Conservation (phyloP, 2,797 vertebrate genomes). For the Macropodus opercularis region DNA sequence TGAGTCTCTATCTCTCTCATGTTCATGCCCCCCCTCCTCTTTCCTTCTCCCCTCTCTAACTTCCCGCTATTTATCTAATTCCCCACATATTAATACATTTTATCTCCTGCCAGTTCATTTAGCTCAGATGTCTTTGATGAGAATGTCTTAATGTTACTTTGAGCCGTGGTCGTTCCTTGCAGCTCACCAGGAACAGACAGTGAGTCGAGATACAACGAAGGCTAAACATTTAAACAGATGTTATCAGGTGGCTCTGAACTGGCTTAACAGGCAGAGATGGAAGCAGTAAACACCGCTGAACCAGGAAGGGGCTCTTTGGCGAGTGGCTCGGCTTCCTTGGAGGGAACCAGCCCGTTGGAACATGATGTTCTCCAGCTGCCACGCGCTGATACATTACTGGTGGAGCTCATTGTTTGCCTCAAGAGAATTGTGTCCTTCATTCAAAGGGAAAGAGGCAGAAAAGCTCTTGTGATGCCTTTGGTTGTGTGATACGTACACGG, state of each 20-base stretch:
- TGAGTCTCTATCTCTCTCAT: conserved; percentile 64
- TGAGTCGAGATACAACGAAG: conserved; percentile 21
- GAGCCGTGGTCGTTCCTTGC: conserved; percentile 43
- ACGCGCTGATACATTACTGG: conserved; percentile 54
- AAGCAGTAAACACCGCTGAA: conserved; percentile 56
- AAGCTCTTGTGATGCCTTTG: conserved; percentile 18
- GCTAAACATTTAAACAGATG: too few species aligned
- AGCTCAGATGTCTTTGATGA: conserved; percentile 55
- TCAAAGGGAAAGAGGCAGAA: conserved; percentile 37
- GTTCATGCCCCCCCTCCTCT: conserved; percentile 32
- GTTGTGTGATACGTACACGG: conserved; percentile 31
- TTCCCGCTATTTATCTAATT: conserved; percentile 64
- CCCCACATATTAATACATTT: conserved; percentile 64
- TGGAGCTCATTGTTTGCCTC: conserved; percentile 48
- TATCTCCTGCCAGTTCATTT: conserved; percentile 68
- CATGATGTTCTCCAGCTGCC: conserved; percentile 55
- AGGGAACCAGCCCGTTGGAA: conserved; percentile 42
- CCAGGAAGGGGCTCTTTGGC: conserved; percentile 53
- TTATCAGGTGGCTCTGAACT: conserved; percentile 57
- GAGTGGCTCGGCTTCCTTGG: conserved; percentile 38
- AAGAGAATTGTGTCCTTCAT: conserved; percentile 49
- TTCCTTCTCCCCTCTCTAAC: conserved; percentile 28
- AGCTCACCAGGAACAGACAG: conserved; percentile 44
- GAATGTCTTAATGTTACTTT: conserved; percentile 39
- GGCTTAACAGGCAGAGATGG: conserved; percentile 68